phyloP scores from a whole-genome alignment of 2,113 vertebrate genomes.

The Argyrosomus japonicus region DNA sequence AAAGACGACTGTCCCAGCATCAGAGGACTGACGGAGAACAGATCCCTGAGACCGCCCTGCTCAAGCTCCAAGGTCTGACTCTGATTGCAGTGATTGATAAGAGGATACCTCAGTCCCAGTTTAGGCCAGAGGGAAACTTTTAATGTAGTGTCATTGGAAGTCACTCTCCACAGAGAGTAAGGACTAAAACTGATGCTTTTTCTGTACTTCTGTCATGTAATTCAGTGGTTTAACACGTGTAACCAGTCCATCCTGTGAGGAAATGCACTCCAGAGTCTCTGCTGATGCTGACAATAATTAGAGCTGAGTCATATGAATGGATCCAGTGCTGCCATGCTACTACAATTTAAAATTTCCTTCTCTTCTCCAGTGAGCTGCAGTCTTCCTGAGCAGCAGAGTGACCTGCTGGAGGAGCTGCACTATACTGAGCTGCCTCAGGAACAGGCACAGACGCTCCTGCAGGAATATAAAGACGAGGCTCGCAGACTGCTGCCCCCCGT shows the following conservation, averaged over 20 bases:
- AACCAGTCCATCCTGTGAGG: too few species aligned
- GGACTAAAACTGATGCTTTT: too few species aligned
- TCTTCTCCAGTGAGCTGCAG: slow-evolving; percentile 88
- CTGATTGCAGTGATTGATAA: neutral
- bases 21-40: slow-evolving; percentile 81
- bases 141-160: neutral
- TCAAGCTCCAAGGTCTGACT: slow-evolving; percentile 90
- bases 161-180: neutral
- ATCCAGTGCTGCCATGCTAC: neutral
- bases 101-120: neutral
- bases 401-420: slow-evolving; percentile 87
- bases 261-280: too few species aligned
- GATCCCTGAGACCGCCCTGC: slow-evolving; percentile 88
- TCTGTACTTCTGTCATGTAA: too few species aligned
- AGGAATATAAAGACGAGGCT: slow-evolving; percentile 87
- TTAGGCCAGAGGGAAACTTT: neutral
- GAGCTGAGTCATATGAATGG: too few species aligned
- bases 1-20: slow-evolving; percentile 82
- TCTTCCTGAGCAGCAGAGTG: slow-evolving; percentile 86
- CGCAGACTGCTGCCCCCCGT: slow-evolving; percentile 86
- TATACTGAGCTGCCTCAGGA: slow-evolving; percentile 87
- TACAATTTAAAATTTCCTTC: neutral
- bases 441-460: slow-evolving; percentile 85
- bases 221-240: too few species aligned
- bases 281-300: too few species aligned